Conservation (phyloP, 2,797 vertebrate genomes). For the Danio albolineatus region DNA sequence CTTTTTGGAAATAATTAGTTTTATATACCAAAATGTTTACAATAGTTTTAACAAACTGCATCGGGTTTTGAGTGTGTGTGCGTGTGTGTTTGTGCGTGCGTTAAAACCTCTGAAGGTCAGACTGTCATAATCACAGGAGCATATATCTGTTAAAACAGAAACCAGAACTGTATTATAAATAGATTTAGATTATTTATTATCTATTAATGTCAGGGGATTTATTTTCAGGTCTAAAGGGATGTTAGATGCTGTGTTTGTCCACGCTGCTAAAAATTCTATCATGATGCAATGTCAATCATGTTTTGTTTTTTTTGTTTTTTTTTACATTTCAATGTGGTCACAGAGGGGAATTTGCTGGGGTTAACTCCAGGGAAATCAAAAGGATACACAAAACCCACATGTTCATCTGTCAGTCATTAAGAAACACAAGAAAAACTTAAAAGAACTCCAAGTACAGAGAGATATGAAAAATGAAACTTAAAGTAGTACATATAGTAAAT, state of each 20-base stretch:
- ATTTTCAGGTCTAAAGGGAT: conserved; percentile 14
- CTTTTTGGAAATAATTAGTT: neutral
- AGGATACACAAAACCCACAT: neutral
- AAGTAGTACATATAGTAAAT: neutral
- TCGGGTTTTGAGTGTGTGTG: too few species aligned
- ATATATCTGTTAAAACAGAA: neutral
- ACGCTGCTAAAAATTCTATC: neutral
- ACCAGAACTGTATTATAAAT: neutral
- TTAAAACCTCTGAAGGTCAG: neutral
- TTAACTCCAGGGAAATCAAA: neutral
- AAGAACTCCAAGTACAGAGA: neutral
- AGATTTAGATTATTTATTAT: conserved; percentile 6
- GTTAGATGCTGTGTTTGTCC: neutral
- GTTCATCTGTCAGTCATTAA: neutral
- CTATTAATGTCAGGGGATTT: neutral
- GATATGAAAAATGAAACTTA: conserved; percentile 3
- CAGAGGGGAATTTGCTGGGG: neutral
- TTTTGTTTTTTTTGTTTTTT: neutral
- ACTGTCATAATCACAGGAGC: too few species aligned
- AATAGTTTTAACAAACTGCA: too few species aligned
- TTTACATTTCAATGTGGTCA: neutral
- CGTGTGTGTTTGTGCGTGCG: too few species aligned
- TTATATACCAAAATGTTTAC: too few species aligned
- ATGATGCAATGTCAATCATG: conserved; percentile 5
- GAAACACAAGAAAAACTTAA: neutral